A percentile compares a stretch with the other conserved stretches of the same genome.
Evolutionary conservation across 53 echinoderm and acorn worm species (phyloP).

Genomic region (Actinopyga echinites): DNA sequence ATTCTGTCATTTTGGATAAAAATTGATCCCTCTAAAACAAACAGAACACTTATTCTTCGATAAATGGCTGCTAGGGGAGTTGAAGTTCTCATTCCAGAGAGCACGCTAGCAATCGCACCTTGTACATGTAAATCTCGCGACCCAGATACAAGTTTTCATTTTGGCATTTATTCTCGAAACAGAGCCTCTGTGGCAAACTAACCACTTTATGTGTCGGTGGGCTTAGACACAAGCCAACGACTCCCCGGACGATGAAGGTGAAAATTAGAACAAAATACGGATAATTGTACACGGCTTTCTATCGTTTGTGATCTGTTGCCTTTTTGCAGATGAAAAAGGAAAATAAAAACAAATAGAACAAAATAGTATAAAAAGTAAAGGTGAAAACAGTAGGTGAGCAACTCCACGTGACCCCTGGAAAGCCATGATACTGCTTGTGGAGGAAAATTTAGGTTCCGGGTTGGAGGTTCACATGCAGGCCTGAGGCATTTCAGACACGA

Average conservation of each 20-base stretch:
- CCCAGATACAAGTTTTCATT: constrained; percentile 22
- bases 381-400: too few species aligned
- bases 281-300: constrained; percentile 19
- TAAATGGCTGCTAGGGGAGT: constrained; percentile 37
- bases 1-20: constrained; percentile 19
- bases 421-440: too few species aligned
- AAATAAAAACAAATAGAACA: too few species aligned
- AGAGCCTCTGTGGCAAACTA: constrained; percentile 7
- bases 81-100: constrained; percentile 5
- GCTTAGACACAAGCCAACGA: constrained; percentile 4
- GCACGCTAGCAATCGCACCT: constrained; percentile 24
- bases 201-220: constrained; percentile 22
- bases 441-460: too few species aligned
- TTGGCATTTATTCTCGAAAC: constrained; percentile 20
- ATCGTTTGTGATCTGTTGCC: too few species aligned
- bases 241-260: constrained; percentile 18
- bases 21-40: constrained; percentile 25
- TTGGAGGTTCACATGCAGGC: too few species aligned
- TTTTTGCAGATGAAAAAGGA: too few species aligned
- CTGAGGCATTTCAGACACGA: too few species aligned
- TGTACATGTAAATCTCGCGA: constrained; percentile 29
- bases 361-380: too few species aligned
- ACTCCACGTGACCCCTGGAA: too few species aligned
- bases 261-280: constrained; percentile 24
- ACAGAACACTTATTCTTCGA: constrained; percentile 30